A percentile compares a stretch with the other conserved stretches of the same genome.
Conservation (phyloP, 2,113 vertebrate species). For the Marmota monax region DNA sequence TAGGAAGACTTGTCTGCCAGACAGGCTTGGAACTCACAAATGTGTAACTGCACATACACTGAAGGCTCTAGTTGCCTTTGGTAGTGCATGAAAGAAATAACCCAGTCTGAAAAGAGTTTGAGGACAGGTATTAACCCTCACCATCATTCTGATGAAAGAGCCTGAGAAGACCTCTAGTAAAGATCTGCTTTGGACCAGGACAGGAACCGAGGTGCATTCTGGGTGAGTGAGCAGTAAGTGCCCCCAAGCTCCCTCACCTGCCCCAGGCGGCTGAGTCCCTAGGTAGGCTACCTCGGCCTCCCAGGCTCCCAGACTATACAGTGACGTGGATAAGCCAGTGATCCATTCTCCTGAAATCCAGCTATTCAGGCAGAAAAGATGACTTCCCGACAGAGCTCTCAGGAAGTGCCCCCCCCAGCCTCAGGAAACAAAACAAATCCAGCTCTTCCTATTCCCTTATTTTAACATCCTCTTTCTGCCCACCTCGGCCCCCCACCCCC, state of each 20-base stretch:
- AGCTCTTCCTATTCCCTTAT: conserved; percentile 63
- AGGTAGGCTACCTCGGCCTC: not conserved
- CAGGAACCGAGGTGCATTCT: not conserved
- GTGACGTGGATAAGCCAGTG: not conserved
- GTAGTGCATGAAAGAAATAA: not conserved
- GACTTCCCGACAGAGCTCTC: conserved; percentile 66
- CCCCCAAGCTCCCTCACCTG: not conserved
- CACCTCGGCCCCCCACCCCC: no score
- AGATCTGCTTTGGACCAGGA: not conserved
- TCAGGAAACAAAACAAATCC: conserved; percentile 73
- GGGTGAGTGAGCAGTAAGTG: not conserved
- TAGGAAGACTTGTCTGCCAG: not conserved
- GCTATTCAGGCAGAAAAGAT: conserved; percentile 57
- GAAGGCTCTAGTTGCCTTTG: not conserved
- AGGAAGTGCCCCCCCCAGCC: conserved; percentile 47
- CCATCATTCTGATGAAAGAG: not conserved
- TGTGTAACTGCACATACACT: rapidly evolving
- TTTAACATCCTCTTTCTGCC: conserved; percentile 66
- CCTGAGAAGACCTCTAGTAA: not conserved
- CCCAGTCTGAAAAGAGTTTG: not conserved
- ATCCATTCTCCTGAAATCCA: not conserved
- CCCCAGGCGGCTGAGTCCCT: not conserved
- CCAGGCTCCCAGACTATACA: not conserved
- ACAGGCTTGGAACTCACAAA: not conserved
- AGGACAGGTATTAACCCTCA: not conserved